phyloP scores from a whole-genome alignment of 2,797 vertebrate species.

The Ctenopoma multispine region DNA sequence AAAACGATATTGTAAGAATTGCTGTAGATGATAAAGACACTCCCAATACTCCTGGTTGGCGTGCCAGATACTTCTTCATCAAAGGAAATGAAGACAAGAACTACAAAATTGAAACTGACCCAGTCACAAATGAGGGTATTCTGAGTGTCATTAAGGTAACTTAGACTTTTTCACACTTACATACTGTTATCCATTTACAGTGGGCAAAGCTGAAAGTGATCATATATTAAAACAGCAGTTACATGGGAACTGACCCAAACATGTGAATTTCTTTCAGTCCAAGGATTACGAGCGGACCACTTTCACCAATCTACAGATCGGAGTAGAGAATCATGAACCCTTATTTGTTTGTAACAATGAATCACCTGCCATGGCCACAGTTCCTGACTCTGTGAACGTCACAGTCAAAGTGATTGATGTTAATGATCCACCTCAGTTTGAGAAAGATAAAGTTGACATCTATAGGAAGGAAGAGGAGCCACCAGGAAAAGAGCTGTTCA shows the following conservation, averaged over 20 bases:
- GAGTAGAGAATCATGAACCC: conserved; percentile 80
- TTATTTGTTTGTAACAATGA: conserved; percentile 73
- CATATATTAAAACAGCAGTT: not conserved
- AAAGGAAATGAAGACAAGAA: conserved; percentile 81
- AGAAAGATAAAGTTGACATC: conserved; percentile 16
- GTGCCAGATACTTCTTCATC: conserved; percentile 77
- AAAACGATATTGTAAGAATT: conserved; percentile 71
- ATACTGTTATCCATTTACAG: not conserved
- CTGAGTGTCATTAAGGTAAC: conserved; percentile 86
- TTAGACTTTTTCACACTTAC: not conserved
- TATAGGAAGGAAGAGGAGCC: conserved; percentile 77
- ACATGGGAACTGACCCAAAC: not conserved
- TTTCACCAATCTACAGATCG: conserved; percentile 60
- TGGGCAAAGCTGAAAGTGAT: not conserved
- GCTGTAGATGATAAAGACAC: conserved; percentile 82
- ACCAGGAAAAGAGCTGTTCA: conserved; percentile 78
- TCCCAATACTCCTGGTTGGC: conserved; percentile 80
- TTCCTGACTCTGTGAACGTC: conserved; percentile 46
- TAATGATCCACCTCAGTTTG: conserved; percentile 83
- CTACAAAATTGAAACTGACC: conserved; percentile 84
- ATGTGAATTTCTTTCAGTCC: conserved; percentile 70
- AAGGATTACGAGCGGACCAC: conserved; percentile 72
- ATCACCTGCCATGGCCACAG: accelerated
- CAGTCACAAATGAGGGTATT: conserved; percentile 86
- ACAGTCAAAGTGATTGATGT: conserved; percentile 70